Evolutionary conservation across 1,140 invertebrate species (phyloP).

Genomic region (Homalodisca vitripennis): DNA sequence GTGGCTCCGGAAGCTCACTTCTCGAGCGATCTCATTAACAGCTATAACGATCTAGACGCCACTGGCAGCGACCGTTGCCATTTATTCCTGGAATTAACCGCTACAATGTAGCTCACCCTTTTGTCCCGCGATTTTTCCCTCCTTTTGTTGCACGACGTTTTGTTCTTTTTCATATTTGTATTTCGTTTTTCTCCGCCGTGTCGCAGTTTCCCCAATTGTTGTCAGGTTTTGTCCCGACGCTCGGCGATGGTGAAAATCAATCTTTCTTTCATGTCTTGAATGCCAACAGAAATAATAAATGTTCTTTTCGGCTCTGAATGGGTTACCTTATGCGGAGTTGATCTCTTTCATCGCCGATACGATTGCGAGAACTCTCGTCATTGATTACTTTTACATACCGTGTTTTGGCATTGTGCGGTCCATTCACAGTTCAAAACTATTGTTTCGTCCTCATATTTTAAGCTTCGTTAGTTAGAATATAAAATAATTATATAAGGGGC

Average conservation of each 20-base stretch:
- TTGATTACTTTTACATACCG: no score
- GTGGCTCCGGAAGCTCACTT: not conserved
- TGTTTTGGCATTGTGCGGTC: no score
- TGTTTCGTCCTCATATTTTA: no score
- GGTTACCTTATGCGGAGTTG: not conserved
- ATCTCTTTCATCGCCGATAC: not conserved
- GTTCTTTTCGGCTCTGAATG: not conserved
- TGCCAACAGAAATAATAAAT: not conserved
- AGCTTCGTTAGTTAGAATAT: no score
- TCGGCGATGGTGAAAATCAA: not conserved
- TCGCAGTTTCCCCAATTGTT: not conserved
- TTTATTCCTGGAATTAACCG: not conserved
- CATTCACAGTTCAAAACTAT: no score
- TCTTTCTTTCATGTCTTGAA: not conserved
- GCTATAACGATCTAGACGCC: not conserved
- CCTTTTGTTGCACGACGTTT: not conserved
- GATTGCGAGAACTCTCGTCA: no score
- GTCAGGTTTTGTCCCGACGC: not conserved
- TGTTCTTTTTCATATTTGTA: not conserved
- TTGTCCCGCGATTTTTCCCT: not conserved
- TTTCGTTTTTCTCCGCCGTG: not conserved
- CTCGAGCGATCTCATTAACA: not conserved
- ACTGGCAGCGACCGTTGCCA: no score
- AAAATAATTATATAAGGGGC: no score
- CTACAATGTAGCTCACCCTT: not conserved